Conservation (phyloP, 2,797 vertebrate genomes). For the Micromesistius poutassou region DNA sequence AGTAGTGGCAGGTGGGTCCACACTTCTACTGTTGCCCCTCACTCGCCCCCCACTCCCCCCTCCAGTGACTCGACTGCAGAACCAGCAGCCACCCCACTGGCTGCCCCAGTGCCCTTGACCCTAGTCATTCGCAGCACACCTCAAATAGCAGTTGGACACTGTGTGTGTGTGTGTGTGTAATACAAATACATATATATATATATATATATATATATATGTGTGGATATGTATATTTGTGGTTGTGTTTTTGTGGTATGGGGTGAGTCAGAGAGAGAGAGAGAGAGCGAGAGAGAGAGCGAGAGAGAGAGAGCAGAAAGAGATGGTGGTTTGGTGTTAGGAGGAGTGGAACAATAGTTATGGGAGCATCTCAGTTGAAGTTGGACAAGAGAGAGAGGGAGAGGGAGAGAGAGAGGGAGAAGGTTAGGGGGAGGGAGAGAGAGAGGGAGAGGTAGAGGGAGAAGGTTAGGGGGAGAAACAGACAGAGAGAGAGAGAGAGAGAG, state of each 20-base stretch:
- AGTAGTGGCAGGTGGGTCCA: conserved; percentile 79
- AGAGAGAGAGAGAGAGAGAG: conserved; percentile 11
- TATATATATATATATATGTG: no score
- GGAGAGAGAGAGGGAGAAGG: background rate
- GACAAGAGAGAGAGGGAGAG: conserved; percentile 35
- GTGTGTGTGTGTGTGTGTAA: conserved; percentile 7
- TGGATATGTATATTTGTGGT: background rate
- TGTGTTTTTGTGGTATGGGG: conserved; percentile 1
- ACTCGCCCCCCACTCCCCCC: conserved; percentile 15
- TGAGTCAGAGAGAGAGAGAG: conserved; percentile 13
- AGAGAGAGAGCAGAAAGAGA: background rate
- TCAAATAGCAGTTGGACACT: conserved; percentile 9
- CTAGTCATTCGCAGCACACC: conserved; percentile 42
- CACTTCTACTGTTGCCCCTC: conserved; percentile 69
- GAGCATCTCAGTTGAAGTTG: conserved; percentile 29
- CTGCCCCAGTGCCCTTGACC: conserved; percentile 48
- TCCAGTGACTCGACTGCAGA: background rate
- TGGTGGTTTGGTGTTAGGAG: background rate
- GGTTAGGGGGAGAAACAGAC: conserved; percentile 50
- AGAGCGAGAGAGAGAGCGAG: conserved; percentile 2
- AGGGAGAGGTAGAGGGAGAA: no score
- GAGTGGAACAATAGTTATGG: background rate
- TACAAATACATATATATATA: no score
- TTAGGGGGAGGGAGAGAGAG: conserved; percentile 25
- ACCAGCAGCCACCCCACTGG: background rate